These are phyloP conservation scores for Coleophora flavipennella DNA, from an alignment of 2,888 invertebrate species.

Conservation along the genomic window DNA sequence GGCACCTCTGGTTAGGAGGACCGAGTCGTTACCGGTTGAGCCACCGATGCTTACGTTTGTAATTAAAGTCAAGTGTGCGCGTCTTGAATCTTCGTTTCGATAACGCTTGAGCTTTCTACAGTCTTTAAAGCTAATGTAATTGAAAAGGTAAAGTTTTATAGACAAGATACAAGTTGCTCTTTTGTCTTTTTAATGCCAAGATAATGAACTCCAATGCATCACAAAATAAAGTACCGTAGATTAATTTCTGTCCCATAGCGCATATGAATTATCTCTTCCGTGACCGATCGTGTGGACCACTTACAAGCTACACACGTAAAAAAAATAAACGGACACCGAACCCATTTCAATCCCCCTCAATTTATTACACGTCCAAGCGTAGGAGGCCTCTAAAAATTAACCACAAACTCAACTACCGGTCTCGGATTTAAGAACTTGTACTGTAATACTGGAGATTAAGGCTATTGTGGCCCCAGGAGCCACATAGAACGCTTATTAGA, in stretches of 20 bases:
- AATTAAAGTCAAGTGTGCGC: no score
- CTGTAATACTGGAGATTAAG: constrained; percentile 63
- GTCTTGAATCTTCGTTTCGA: no score
- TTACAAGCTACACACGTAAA: constrained; percentile 41
- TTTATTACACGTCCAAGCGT: constrained; percentile 54
- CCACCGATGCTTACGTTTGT: no score
- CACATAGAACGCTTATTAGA: constrained; percentile 56
- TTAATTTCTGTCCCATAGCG: constrained; percentile 37
- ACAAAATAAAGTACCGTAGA: constrained; percentile 31
- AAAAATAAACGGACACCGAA: constrained; percentile 22
- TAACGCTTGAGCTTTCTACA: no score
- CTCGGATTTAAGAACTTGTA: constrained; percentile 48
- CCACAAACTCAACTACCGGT: constrained; percentile 52
- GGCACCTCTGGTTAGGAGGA: no score
- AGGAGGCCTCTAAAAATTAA: constrained; percentile 65
- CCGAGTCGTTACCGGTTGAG: no score
- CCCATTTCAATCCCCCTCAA: constrained; percentile 33
- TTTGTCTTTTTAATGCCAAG: no score
- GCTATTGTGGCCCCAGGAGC: constrained; percentile 59
- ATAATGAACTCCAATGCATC: background rate
- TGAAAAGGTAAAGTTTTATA: no score
- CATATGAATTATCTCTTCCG: constrained; percentile 42
- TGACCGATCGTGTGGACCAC: constrained; percentile 48
- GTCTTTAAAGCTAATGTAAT: no score
- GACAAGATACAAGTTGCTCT: no score